Evolutionary conservation across 2,113 vertebrate genomes (phyloP).

Genomic region (Chiloscyllium plagiosum): DNA sequence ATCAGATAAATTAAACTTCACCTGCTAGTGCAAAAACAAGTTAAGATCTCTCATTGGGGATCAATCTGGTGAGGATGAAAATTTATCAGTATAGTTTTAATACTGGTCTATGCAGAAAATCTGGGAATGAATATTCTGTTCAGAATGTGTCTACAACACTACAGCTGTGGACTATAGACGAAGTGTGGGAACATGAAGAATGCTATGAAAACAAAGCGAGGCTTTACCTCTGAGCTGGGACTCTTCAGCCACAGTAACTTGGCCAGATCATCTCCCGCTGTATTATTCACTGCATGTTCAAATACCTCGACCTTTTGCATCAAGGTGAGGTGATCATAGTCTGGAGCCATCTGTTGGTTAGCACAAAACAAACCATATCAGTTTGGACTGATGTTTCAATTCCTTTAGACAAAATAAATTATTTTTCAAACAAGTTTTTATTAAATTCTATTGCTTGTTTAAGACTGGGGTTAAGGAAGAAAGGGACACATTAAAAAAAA

Average conservation of each 20-base stretch:
- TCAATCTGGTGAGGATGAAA: not conserved
- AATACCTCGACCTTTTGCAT: conserved; percentile 99
- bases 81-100: not conserved
- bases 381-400: not conserved
- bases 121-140: not conserved
- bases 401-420: not conserved
- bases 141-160: not conserved
- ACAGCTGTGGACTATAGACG: not conserved
- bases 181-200: not conserved
- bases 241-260: conserved; percentile 96
- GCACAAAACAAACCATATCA: not conserved
- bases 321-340: conserved; percentile 95
- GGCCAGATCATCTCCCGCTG: conserved; percentile 90
- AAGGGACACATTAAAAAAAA: not conserved
- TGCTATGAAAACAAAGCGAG: not conserved
- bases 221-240: conserved; percentile 86
- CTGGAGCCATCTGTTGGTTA: conserved; percentile 83
- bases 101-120: not conserved
- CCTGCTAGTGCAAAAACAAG: not conserved
- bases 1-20: too few relatives aligned
- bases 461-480: not conserved
- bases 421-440: not conserved
- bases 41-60: not conserved
- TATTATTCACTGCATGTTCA: conserved; percentile 95
- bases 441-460: not conserved